Percentiles rank a stretch among this genome's conserved stretches.
Evolutionary conservation across 2,888 invertebrate species (phyloP).

Genomic region (Agriotes lineatus): DNA sequence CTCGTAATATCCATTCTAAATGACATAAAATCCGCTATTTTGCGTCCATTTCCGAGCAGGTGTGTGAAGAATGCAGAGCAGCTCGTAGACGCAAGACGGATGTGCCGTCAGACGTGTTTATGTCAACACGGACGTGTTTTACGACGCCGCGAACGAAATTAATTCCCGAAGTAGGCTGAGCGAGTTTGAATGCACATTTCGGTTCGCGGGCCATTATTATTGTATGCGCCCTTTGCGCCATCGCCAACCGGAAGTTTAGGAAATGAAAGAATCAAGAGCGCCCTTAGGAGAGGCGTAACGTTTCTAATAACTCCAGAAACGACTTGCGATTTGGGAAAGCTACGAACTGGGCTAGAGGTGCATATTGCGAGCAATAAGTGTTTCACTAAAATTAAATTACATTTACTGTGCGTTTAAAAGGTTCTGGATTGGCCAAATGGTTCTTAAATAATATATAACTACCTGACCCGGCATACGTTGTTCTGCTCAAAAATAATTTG

Average conservation of each 20-base stretch:
- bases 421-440: too few species aligned
- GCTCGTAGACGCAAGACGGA: conserved; percentile 16
- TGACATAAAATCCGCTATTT: conserved; percentile 25
- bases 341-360: too few species aligned
- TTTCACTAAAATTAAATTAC: too few species aligned
- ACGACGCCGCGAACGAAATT: conserved; percentile 17
- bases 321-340: too few species aligned
- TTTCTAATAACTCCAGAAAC: too few species aligned
- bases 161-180: conserved; percentile 15
- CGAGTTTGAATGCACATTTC: not conserved
- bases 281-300: too few species aligned
- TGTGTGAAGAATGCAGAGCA: conserved; percentile 16
- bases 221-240: not conserved
- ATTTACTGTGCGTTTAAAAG: too few species aligned
- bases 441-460: too few species aligned
- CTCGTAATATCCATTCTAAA: conserved; percentile 25
- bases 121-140: conserved; percentile 30
- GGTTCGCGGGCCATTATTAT: not conserved
- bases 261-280: not conserved
- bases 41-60: conserved; percentile 20
- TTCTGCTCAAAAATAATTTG: too few species aligned
- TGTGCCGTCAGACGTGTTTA: conserved; percentile 32
- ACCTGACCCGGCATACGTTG: too few species aligned
- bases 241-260: not conserved
- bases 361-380: too few species aligned